phyloP scores from a whole-genome alignment of 1,140 invertebrate species.

The Conus betulinus region DNA sequence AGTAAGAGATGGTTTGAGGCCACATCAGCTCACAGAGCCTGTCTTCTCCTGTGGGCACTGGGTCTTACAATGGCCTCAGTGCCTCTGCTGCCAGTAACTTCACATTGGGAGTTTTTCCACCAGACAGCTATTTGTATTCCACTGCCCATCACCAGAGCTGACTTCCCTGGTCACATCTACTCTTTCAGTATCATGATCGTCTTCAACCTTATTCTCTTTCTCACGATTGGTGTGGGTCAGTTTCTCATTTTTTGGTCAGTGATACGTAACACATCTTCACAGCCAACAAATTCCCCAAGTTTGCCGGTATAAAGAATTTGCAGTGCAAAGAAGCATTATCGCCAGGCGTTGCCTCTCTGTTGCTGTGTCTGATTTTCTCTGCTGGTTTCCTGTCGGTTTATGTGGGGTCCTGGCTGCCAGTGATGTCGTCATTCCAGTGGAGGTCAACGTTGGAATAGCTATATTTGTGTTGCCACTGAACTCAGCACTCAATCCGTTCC shows the following conservation, averaged over 20 bases:
- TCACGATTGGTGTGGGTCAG: not conserved
- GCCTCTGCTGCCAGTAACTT: not conserved
- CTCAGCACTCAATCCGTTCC: slow-evolving; percentile 2
- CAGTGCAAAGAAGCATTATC: not conserved
- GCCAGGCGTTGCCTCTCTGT: not conserved
- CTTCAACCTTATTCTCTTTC: slow-evolving; percentile 2
- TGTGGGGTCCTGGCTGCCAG: not conserved
- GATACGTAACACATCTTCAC: not conserved
- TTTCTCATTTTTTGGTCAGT: slow-evolving; percentile 16
- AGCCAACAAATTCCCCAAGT: no score
- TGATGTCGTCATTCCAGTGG: not conserved
- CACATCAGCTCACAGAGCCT: not conserved
- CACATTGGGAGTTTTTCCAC: slow-evolving; percentile 22
- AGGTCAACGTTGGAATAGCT: not conserved
- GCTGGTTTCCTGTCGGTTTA: slow-evolving; percentile 16
- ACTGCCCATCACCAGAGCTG: not conserved
- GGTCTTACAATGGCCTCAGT: not conserved
- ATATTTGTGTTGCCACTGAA: slow-evolving; percentile 1
- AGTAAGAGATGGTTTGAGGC: not conserved
- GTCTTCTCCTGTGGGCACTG: not conserved
- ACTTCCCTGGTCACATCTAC: slow-evolving; percentile 8
- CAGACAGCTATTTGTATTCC: slow-evolving; percentile 22
- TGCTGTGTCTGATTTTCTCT: not conserved
- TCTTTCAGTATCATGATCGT: slow-evolving; percentile 1
- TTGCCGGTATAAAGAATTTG: not conserved